These are phyloP conservation scores for Idaea aversata DNA, from an alignment of 2,888 invertebrate species.

Conservation along the genomic window DNA sequence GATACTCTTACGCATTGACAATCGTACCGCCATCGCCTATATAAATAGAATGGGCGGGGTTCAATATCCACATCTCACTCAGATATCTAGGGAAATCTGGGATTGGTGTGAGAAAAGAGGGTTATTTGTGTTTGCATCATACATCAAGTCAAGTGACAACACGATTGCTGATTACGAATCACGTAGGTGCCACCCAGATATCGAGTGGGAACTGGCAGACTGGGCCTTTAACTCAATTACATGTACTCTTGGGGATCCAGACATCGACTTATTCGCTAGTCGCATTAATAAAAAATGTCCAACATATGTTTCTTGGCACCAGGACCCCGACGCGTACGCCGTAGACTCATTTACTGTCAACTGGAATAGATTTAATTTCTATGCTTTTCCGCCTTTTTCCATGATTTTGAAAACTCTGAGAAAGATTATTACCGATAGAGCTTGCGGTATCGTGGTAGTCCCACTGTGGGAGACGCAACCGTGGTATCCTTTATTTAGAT, in stretches of 20 bases:
- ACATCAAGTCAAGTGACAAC: too few species aligned
- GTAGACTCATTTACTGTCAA: constrained; percentile 30
- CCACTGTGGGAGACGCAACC: constrained; percentile 28
- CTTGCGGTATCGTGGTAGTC: constrained; percentile 25
- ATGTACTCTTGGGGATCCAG: constrained; percentile 5
- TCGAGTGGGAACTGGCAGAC: constrained; percentile 14
- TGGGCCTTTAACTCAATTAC: constrained; percentile 7
- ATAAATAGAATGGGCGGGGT: constrained; percentile 8
- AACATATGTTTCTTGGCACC: constrained; percentile 26
- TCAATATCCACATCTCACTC: constrained; percentile 6
- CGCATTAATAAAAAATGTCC: constrained; percentile 28
- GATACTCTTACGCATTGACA: constrained; percentile 5
- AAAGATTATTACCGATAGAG: constrained; percentile 25
- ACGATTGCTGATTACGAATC: too few species aligned
- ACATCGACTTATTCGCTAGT: constrained; percentile 19
- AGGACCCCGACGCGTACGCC: constrained; percentile 25
- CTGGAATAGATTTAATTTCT: constrained; percentile 26
- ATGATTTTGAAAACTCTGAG: constrained; percentile 20
- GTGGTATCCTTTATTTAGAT: constrained; percentile 23
- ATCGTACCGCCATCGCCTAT: constrained; percentile 7
- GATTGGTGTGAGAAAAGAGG: too few species aligned
- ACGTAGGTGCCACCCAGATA: constrained; percentile 10
- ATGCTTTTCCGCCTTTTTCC: constrained; percentile 28
- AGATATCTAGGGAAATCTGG: constrained; percentile 13
- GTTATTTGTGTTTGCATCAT: too few species aligned